Evolutionary conservation across 2,888 invertebrate genomes (phyloP).

Genomic region (Glaucopsyche alexis): DNA sequence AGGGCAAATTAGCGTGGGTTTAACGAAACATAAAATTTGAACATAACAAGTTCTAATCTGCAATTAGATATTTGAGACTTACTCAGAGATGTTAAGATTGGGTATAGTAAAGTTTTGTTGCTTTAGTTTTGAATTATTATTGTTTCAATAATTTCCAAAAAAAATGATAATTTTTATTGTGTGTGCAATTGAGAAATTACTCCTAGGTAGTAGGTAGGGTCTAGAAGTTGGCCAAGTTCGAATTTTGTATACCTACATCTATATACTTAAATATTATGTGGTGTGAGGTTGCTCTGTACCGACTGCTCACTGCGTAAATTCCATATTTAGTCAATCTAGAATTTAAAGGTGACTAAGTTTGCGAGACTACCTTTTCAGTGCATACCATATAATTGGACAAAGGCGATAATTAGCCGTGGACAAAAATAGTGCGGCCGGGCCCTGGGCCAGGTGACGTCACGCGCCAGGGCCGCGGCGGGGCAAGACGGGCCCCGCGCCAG

Average conservation of each 20-base stretch:
- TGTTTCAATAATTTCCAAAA: not conserved
- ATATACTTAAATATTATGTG: not conserved
- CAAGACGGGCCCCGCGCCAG: conserved; percentile 80
- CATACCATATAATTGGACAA: conserved; percentile 60
- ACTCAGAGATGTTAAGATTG: not conserved
- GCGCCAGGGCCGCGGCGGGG: conserved; percentile 74
- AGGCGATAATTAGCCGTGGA: conserved; percentile 77
- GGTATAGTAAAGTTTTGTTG: not conserved
- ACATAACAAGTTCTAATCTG: conserved; percentile 12
- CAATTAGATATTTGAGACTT: conserved; percentile 16
- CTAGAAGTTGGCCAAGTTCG: not conserved
- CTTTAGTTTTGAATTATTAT: not conserved
- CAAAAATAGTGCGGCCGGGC: conserved; percentile 76
- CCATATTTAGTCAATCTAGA: conserved; percentile 3
- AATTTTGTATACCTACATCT: not conserved
- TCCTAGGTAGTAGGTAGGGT: not conserved
- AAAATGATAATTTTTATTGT: not conserved
- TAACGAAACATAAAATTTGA: conserved; percentile 27
- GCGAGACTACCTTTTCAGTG: conserved; percentile 65
- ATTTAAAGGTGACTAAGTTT: conserved; percentile 39
- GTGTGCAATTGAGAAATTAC: not conserved
- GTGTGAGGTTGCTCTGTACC: not conserved
- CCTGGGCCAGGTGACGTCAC: conserved; percentile 80
- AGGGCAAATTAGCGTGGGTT: conserved; percentile 24
- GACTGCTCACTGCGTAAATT: not conserved